Evolutionary conservation across 2,113 vertebrate species (phyloP).

Genomic region (Catharus bicknelli): DNA sequence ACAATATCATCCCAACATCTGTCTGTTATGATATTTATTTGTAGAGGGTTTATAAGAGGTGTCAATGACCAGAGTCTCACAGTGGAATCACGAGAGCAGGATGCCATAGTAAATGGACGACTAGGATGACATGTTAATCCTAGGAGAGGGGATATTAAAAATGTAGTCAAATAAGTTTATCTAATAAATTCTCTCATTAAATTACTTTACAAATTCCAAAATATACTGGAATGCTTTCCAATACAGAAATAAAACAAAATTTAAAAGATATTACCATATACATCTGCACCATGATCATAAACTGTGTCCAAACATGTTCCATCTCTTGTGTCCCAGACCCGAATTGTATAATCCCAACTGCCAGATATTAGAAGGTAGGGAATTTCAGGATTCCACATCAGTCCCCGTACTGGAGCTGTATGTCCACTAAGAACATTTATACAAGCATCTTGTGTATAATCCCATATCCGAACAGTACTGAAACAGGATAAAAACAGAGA

Average conservation of each 20-base stretch:
- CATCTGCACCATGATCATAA: constrained; percentile 94
- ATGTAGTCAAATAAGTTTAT: neutral
- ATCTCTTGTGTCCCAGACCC: constrained; percentile 94
- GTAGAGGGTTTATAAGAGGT: constrained; percentile 87
- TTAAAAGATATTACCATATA: constrained; percentile 84
- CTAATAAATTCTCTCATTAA: neutral
- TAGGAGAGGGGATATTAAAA: constrained; percentile 47
- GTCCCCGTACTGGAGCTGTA: constrained; percentile 89
- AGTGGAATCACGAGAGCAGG: constrained; percentile 95
- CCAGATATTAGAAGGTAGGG: constrained; percentile 95
- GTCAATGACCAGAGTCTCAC: constrained; percentile 95
- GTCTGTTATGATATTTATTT: constrained; percentile 86
- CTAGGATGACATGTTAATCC: constrained; percentile 92
- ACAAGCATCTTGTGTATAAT: constrained; percentile 95
- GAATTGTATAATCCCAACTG: constrained; percentile 97
- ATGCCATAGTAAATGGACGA: constrained; percentile 95
- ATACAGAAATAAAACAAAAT: neutral
- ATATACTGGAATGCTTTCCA: neutral
- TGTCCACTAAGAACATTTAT: constrained; percentile 92
- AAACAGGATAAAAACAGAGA: constrained; percentile 22
- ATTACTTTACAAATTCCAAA: neutral
- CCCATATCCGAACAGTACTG: constrained; percentile 96
- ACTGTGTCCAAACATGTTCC: constrained; percentile 92
- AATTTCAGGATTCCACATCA: constrained; percentile 97
- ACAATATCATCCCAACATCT: constrained; percentile 92